Base-by-base conservation (phyloP, 2,888 invertebrate species). In the Ptilodon capucinus region DNA sequence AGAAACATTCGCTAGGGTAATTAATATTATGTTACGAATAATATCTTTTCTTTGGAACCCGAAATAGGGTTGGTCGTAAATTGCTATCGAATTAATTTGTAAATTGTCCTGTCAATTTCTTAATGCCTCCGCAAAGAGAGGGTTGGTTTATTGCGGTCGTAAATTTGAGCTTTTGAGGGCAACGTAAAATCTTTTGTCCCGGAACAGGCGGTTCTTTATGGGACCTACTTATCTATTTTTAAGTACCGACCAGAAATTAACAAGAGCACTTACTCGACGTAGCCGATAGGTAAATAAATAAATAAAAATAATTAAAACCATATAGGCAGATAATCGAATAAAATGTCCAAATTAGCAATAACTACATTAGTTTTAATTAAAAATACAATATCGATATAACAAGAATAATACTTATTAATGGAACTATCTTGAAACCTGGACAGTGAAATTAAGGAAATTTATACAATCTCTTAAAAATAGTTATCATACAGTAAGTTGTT, bases 11-110 rank as follows among this genome's bases (percentile, higher is more conserved):
- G 63, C 60, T 60, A 45, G 53, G 45, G 61, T 70, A 73, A 76
- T 74, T 76, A 75, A 74, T 71, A 66, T 71, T 67, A 70, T 63
- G 60, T 66, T 53, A 58, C 64, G 62, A 64, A 68, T 71, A 70
- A 70, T 69, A 70, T 57, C 69, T 76, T 76, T 74, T 60, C 64
- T 68, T 64, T 57, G 44, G 48, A 59, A 48, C 51, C 40, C 36
- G 23, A 32, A 14, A 32, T 54, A 74, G 74, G 71, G 74, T 55
- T 76, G 69, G n/a, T 51, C 60, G 51, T 67, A 59, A 74, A 69
- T 65, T 60, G 52, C 30, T 46, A 21, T 21, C 7, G 40, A 52
- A 54, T 63, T 65, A 58, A 62, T 61, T 71, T 56, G 39, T 55
- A 60, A 58, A 64, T 49, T 57, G 61, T 46, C 36, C 44, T 60